Percentiles rank a stretch among this genome's conserved stretches.
phyloP scores from a whole-genome alignment of 2,797 vertebrate genomes.

The Sylvilagus floridanus region DNA sequence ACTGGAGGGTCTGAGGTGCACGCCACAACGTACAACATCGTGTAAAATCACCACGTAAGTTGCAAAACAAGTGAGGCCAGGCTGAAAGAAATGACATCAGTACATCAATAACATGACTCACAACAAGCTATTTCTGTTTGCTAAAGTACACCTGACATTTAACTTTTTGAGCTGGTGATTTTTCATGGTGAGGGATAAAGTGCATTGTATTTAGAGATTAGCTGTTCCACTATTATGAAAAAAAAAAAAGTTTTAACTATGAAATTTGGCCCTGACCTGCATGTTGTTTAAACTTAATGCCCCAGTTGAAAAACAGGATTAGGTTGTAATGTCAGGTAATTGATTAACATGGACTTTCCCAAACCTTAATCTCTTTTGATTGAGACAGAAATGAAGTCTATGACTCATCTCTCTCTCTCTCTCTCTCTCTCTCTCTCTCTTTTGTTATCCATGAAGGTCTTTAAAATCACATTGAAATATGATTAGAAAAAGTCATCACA shows the following conservation, averaged over 20 bases:
- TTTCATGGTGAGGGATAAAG: conserved; percentile 55
- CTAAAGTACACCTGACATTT: conserved; percentile 64
- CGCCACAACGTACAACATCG: background rate
- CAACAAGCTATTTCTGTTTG: conserved; percentile 50
- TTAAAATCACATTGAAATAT: conserved; percentile 59
- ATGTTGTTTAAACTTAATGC: conserved; percentile 70
- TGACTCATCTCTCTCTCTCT: conserved; percentile 44
- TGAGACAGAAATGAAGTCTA: conserved; percentile 64
- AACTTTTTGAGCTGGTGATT: conserved; percentile 67
- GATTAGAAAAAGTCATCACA: background rate
- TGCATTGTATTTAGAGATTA: conserved; percentile 79
- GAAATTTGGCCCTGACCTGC: conserved; percentile 73
- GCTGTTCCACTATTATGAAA: conserved; percentile 63
- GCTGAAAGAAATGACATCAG: conserved; percentile 49
- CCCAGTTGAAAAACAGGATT: conserved; percentile 80
- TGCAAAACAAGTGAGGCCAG: conserved; percentile 67
- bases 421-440: background rate
- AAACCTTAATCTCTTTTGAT: conserved; percentile 74
- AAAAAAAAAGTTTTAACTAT: conserved; percentile 54
- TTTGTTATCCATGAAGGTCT: conserved; percentile 59
- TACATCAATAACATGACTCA: conserved; percentile 69
- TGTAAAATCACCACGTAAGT: conserved; percentile 41
- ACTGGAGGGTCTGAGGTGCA: background rate
- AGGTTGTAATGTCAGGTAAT: conserved; percentile 76
- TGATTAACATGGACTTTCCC: conserved; percentile 74